Evolutionary conservation across 2,888 invertebrate genomes (phyloP).

Genomic region (Bellardia pandia): DNA sequence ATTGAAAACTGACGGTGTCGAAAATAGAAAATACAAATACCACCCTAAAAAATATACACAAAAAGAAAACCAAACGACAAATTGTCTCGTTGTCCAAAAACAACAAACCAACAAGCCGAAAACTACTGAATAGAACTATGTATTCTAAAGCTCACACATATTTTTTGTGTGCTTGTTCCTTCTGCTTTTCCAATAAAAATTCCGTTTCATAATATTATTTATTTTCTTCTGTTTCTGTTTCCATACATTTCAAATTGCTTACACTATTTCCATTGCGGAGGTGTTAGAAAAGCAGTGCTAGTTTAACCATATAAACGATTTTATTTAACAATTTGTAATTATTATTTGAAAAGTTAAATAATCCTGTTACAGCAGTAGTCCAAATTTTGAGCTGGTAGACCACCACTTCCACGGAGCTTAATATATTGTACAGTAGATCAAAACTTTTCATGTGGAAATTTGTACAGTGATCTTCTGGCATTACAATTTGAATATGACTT

Average conservation of each 20-base stretch:
- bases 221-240: constrained; percentile 41
- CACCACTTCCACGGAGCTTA: too few species aligned
- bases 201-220: constrained; percentile 30
- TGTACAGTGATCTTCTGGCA: too few species aligned
- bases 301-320: neutral
- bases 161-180: constrained; percentile 1
- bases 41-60: constrained; percentile 58
- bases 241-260: constrained; percentile 5
- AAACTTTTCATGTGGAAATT: too few species aligned
- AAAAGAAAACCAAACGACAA: constrained; percentile 49
- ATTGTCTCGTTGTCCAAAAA: constrained; percentile 65
- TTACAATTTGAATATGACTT: too few species aligned
- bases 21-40: constrained; percentile 23
- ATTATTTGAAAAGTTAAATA: too few species aligned
- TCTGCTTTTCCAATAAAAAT: constrained; percentile 51
- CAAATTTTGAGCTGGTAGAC: too few species aligned
- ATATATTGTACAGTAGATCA: too few species aligned
- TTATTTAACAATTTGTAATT: neutral
- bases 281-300: neutral
- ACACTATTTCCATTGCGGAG: constrained; percentile 16
- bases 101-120: constrained; percentile 46
- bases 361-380: too few species aligned
- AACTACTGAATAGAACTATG: constrained; percentile 20
- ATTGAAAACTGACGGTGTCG: constrained; percentile 64
- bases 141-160: constrained; percentile 22